Conservation (phyloP, 2,797 vertebrate species). For the Parauchenoglanis ngamensis region DNA sequence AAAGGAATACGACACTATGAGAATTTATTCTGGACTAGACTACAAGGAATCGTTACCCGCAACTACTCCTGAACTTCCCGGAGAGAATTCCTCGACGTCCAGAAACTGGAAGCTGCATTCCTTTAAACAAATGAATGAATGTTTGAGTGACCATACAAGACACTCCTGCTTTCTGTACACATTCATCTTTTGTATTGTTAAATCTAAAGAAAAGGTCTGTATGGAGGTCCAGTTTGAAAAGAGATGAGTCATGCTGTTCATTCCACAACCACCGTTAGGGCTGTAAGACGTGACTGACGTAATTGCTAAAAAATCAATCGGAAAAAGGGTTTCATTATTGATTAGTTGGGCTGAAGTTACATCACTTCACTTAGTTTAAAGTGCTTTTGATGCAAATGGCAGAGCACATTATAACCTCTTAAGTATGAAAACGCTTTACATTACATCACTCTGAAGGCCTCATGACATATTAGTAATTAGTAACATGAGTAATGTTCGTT, state of each 20-base stretch:
- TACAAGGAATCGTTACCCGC: constrained; percentile 28
- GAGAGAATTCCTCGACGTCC: constrained; percentile 1
- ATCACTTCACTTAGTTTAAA: constrained; percentile 6
- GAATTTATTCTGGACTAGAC: constrained; percentile 38
- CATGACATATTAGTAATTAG: background rate
- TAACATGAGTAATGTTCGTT: background rate
- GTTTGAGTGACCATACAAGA: background rate
- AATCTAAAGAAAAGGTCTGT: background rate
- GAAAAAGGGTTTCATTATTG: background rate
- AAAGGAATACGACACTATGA: constrained; percentile 31
- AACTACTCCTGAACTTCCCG: constrained; percentile 36
- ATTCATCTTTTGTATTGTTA: constrained; percentile 5
- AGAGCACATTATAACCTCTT: too few species aligned
- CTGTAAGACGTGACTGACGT: background rate
- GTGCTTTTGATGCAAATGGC: background rate
- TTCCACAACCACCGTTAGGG: background rate
- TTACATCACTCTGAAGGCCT: background rate
- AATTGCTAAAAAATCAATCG: constrained; percentile 1
- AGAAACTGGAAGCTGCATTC: constrained; percentile 16
- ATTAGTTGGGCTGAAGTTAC: background rate
- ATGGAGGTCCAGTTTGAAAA: background rate
- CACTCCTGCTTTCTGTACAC: background rate
- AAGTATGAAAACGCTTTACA: background rate
- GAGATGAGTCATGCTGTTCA: background rate
- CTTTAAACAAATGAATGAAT: constrained; percentile 27